Base-by-base conservation (phyloP, 2,113 vertebrate species). In the Toxotes jaculatrix region DNA sequence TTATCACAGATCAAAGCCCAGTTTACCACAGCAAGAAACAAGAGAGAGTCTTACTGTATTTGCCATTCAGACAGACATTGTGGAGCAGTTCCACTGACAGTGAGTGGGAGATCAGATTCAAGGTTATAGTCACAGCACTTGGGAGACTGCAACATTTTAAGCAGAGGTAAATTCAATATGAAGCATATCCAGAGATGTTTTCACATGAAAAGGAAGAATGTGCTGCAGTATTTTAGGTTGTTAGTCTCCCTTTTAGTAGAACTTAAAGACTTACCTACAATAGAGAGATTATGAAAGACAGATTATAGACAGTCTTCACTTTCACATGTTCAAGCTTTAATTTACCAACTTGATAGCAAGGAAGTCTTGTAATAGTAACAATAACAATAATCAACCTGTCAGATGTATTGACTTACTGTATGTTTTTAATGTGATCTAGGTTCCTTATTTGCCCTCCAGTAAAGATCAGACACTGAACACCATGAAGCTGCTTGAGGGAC, bases 401-500 rank as follows among this genome's bases (percentile, higher is more conserved):
- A 13, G 27, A 21, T 70, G 3, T 45, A 55, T 49, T 70, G 45
- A 80, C 49, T 65, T 7, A 60, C 38, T 45, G 14, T 62, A 2
- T 74, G 53, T 70, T 85, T 85, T 34, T 36, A 68, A 71, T 93
- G 67, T 85, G 82, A 43, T 74, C 13, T 47, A 96, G 94, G 94
- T 96, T 38, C 95, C 95, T 27, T 96, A 94, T 89, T 84, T 95
- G 74, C 93, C 94, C 61, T 96, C 94, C 23, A 94, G 94, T 85
- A 85, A 75, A 85, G 31, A 34, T 77, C 94, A 95, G 85, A 95
- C 90, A 0, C 74, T 57, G 47, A 96, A 95, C 12, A 83, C 86
- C 31, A 89, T 95, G 92, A 94, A 86, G 86, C 91, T 93, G 56
- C 91, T 96, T 31, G 80, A 91, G 23, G 94, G 94, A 38, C 88